Evolutionary conservation across 2,888 invertebrate genomes (phyloP).

Genomic region (Diaprepes abbreviatus): DNA sequence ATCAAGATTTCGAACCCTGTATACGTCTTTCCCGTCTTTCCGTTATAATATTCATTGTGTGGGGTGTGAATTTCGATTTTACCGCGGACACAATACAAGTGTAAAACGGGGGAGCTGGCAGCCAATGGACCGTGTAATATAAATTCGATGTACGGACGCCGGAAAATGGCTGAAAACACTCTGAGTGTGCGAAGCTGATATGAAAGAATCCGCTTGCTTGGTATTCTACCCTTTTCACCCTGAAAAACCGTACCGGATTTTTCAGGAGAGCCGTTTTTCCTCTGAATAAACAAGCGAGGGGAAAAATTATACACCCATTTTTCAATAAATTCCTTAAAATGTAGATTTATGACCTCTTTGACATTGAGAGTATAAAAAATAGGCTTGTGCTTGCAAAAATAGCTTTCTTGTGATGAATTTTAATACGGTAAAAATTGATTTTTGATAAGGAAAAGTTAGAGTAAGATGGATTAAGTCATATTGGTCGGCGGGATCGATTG

Average conservation of each 20-base stretch:
- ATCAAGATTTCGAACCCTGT: conserved; percentile 1
- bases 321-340: conserved; percentile 19
- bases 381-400: not conserved
- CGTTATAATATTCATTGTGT: conserved; percentile 26
- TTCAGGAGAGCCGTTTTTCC: conserved; percentile 16
- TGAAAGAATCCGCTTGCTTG: conserved; percentile 40
- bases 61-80: conserved; percentile 44
- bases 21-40: conserved; percentile 13
- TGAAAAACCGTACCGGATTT: conserved; percentile 24
- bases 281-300: conserved; percentile 21
- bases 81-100: conserved; percentile 47
- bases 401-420: too few relatives aligned
- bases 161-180: conserved; percentile 45
- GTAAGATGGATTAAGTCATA: too few relatives aligned
- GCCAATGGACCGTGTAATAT: conserved; percentile 57
- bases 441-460: too few relatives aligned
- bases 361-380: not conserved
- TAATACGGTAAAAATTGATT: too few relatives aligned
- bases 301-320: conserved; percentile 17
- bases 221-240: conserved; percentile 27
- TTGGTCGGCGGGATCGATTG: too few relatives aligned
- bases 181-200: conserved; percentile 40
- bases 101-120: conserved; percentile 51
- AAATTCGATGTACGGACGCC: conserved; percentile 56
- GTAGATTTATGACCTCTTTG: conserved; percentile 11